These are phyloP conservation scores for Elachura formosa DNA, from an alignment of 2,113 vertebrate genomes.

Conservation along the genomic window DNA sequence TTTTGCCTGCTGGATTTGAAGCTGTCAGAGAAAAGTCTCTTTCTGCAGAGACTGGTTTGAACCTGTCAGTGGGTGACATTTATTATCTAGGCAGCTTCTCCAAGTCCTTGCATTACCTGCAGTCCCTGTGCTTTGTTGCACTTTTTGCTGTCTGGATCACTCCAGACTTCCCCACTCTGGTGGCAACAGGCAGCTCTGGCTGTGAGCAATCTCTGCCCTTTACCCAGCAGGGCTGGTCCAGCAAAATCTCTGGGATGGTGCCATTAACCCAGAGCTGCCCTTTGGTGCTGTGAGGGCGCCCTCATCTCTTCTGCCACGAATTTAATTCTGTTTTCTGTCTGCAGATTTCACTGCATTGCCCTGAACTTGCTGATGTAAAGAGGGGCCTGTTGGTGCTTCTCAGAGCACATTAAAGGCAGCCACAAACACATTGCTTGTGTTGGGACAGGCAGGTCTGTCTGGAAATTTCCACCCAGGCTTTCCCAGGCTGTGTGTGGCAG, in stretches of 20 bases:
- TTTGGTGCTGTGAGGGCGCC: background rate
- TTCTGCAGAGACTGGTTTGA: background rate
- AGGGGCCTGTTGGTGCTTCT: background rate
- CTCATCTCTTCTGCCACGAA: background rate
- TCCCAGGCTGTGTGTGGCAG: background rate
- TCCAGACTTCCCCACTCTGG: background rate
- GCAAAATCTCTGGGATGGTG: background rate
- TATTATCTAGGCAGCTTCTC: background rate
- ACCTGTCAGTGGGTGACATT: background rate
- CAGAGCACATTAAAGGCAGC: background rate
- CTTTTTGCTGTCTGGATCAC: background rate
- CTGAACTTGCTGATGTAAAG: background rate
- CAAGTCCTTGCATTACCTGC: background rate
- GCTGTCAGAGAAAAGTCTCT: background rate
- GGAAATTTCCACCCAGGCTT: background rate
- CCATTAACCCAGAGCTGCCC: background rate
- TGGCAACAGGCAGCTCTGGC: background rate
- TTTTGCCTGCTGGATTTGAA: background rate
- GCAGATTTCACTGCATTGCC: background rate
- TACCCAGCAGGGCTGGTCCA: background rate
- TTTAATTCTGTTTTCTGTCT: background rate
- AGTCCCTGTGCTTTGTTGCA: background rate
- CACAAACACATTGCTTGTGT: background rate
- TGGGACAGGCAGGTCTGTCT: background rate
- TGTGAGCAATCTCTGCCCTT: background rate